These are phyloP conservation scores for Hypotaenidia philippensis DNA, from an alignment of 2,797 vertebrate species.

Conservation along the genomic window DNA sequence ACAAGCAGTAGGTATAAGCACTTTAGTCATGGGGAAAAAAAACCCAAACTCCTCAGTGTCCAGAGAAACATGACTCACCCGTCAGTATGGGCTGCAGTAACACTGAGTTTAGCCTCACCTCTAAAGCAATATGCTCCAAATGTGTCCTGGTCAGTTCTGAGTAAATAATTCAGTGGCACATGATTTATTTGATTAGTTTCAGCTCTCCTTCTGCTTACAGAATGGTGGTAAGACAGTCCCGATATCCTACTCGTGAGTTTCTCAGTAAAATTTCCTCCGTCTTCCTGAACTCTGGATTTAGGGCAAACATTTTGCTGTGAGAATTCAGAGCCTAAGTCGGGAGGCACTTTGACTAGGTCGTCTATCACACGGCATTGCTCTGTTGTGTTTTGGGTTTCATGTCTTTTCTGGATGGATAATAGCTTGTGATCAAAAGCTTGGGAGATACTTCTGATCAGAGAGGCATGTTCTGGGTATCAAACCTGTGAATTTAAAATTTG, in stretches of 20 bases:
- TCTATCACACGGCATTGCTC: neutral
- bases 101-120: neutral
- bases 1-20: neutral
- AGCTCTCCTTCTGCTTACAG: neutral
- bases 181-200: neutral
- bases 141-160: neutral
- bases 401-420: neutral
- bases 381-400: neutral
- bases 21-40: neutral
- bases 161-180: neutral
- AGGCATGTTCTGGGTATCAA: neutral
- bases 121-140: neutral
- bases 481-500: neutral
- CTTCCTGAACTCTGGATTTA: neutral
- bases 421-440: neutral
- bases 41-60: neutral
- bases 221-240: neutral
- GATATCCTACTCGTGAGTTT: neutral
- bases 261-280: neutral
- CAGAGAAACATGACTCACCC: neutral
- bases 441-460: fast-evolving
- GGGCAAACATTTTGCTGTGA: neutral
- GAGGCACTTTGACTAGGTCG: neutral
- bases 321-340: neutral
- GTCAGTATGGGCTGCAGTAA: neutral